Evolutionary conservation across 2,113 vertebrate species (phyloP).

Genomic region (Sylvietta virens): DNA sequence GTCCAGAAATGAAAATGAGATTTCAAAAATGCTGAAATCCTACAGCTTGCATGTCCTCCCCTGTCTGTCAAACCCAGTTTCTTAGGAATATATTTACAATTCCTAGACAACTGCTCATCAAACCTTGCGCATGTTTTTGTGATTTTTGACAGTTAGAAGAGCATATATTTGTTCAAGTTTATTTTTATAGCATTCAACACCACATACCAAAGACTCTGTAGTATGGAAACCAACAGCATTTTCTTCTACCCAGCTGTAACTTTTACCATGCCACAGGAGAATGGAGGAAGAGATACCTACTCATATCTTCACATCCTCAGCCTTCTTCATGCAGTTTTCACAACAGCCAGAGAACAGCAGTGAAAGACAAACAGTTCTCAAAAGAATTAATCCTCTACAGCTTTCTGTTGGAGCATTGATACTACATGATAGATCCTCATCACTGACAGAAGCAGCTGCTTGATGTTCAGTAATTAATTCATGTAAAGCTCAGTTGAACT

Average conservation of each 20-base stretch:
- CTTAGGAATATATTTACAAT: slow-evolving; percentile 51
- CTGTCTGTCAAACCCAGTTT: slow-evolving; percentile 48
- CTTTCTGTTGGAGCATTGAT: background rate
- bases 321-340: background rate
- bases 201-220: background rate
- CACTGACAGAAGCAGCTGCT: background rate
- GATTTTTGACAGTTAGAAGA: slow-evolving; percentile 58
- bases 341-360: background rate
- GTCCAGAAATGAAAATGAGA: slow-evolving; percentile 60
- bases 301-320: background rate
- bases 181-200: slow-evolving; percentile 43
- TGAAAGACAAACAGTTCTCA: background rate
- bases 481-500: background rate
- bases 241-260: background rate
- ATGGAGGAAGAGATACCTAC: background rate
- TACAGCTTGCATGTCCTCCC: slow-evolving; percentile 40
- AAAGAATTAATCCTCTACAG: background rate
- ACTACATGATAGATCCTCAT: background rate
- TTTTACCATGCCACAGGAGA: background rate
- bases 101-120: slow-evolving; percentile 57
- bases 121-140: background rate
- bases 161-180: slow-evolving; percentile 53
- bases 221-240: background rate
- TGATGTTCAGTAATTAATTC: background rate
- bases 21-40: slow-evolving; percentile 42